Evolutionary conservation across 2,888 invertebrate genomes (phyloP).

Genomic region (Drosophila mulleri): DNA sequence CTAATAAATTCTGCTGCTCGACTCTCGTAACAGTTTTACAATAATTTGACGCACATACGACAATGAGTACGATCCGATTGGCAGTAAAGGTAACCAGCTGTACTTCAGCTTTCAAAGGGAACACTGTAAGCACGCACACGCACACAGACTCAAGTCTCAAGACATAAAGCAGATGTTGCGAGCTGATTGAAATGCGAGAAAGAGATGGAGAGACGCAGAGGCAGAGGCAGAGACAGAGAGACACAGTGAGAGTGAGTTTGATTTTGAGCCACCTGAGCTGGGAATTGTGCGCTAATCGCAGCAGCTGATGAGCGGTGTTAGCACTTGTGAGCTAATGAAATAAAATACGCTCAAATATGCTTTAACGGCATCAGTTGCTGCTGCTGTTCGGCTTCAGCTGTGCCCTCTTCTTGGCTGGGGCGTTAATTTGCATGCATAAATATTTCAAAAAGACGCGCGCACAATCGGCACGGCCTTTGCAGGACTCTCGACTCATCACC

Average conservation of each 20-base stretch:
- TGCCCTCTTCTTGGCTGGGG: conserved; percentile 36
- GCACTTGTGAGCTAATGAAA: conserved; percentile 43
- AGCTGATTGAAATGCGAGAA: conserved; percentile 2
- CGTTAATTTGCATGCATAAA: conserved; percentile 72
- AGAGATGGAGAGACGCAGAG: neutral
- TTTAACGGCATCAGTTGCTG: neutral
- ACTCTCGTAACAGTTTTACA: neutral
- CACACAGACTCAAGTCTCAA: neutral
- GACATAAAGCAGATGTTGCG: neutral
- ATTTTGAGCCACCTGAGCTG: neutral
- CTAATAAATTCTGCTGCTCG: conserved; percentile 1
- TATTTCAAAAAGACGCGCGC: conserved; percentile 58
- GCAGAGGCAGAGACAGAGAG: neutral
- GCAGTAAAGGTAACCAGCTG: neutral
- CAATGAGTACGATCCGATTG: neutral
- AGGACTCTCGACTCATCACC: conserved; percentile 3
- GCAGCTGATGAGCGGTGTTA: conserved; percentile 22
- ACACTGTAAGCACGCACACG: too few relatives aligned
- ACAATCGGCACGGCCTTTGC: conserved; percentile 11
- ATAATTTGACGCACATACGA: conserved; percentile 1
- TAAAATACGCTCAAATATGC: conserved; percentile 21
- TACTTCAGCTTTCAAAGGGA: too few relatives aligned
- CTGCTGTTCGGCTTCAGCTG: conserved; percentile 26
- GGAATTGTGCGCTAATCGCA: conserved; percentile 19
- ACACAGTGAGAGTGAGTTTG: neutral